Evolutionary conservation across 1,140 invertebrate genomes (phyloP), one percentile per base, ranked within the genome.

Genomic region (Calliphora vicina): DNA sequence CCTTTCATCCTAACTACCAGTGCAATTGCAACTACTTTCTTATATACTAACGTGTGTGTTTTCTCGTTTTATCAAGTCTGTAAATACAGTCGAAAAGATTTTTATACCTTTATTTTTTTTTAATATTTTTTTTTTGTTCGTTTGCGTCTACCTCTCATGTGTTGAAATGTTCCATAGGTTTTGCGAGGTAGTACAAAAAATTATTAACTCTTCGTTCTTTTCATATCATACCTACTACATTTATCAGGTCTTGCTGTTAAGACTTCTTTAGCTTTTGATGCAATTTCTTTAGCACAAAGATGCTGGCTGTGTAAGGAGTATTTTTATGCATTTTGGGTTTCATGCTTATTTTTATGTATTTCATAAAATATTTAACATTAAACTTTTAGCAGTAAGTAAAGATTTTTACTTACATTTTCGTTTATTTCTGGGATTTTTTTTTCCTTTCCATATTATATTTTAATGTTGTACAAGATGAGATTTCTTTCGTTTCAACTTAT

Each of bases 311-410:
- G 10, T 35, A 5, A 35, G 10, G 5, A 35, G 35, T 35, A n/a
- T n/a, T n/a, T n/a, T n/a, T n/a, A n/a, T n/a, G n/a, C n/a, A n/a
- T 35, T 35, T 35, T 10, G 35, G 35, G 35, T 2, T 35, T 35
- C 35, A 35, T 35, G 10, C 45, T 50, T 50, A 50, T 50, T 50
- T 50, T 50, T 50, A 17, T 50, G 17, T 50, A 50, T 50, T 50
- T 50, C 12, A 78, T 78, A 78, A 78, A 78, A 78, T 78, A 78
- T 78, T 74, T 29, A 74, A 74, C 72, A 74, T 74, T 43, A 78
- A 78, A 78, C 35, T 78, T 78, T 78, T 43, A 67, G n/a, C n/a
- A 42, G 73, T 76, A 42, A 20, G 35, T 20, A 43, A 78, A 78
- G 35, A 9, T 23, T 78, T 23, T 78, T 25, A 78, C 9, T 29